Conservation (phyloP, 2,888 invertebrate genomes). For the Heteromurus nitidus region DNA sequence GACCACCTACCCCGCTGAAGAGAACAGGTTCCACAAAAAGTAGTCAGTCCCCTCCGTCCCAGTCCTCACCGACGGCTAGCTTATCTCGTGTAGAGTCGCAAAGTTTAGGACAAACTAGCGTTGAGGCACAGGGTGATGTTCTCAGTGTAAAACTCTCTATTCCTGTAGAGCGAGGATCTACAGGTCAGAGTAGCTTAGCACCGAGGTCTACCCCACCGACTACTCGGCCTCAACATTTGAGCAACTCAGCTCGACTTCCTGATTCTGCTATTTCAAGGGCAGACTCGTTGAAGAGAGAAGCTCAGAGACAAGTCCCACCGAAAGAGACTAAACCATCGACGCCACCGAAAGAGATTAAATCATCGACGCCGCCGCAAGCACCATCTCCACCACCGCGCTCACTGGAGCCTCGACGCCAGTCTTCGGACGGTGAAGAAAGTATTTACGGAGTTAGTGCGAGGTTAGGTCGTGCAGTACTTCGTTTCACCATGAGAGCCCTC, state of each 20-base stretch:
- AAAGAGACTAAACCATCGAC: neutral
- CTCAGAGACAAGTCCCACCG: constrained; percentile 5
- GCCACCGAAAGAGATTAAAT: neutral
- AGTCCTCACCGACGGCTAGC: constrained; percentile 10
- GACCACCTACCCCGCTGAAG: constrained; percentile 3
- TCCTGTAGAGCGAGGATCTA: constrained; percentile 52
- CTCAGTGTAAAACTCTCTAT: constrained; percentile 58
- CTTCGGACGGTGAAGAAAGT: constrained; percentile 62
- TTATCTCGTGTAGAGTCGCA: neutral
- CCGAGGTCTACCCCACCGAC: constrained; percentile 12
- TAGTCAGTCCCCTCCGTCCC: constrained; percentile 18
- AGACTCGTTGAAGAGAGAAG: constrained; percentile 53
- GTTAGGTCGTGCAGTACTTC: constrained; percentile 68
- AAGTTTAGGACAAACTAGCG: constrained; percentile 47
- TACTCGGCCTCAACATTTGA: constrained; percentile 2
- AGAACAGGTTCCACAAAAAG: constrained; percentile 38
- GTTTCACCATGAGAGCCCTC: constrained; percentile 67
- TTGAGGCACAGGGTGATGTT: constrained; percentile 54
- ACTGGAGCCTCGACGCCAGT: neutral
- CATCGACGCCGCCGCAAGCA: neutral
- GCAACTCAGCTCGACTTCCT: constrained; percentile 40
- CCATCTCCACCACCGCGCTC: neutral
- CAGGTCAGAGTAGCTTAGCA: constrained; percentile 13
- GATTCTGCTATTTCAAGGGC: constrained; percentile 39
- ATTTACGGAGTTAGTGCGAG: constrained; percentile 63